Conservation (phyloP, 35 echinoderm and acorn worm species). For the Heliocidaris erythrogramma region DNA sequence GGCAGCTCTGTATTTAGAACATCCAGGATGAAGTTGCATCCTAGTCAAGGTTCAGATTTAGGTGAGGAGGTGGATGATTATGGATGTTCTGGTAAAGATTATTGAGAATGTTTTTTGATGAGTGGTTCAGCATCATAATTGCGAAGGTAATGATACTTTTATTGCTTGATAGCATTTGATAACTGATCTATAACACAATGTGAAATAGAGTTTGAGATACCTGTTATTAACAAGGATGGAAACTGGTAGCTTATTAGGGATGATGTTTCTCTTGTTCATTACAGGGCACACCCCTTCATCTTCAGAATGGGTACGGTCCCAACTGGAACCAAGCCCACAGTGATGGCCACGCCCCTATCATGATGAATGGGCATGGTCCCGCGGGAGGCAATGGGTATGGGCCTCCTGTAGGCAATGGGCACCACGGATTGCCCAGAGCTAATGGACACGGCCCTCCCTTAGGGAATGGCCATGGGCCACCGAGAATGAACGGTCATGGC, state of each 20-base stretch:
- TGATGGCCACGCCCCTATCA: background rate
- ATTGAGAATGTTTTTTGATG: no score
- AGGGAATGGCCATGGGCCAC: conserved; percentile 31
- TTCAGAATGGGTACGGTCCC: background rate
- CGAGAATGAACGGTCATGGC: background rate
- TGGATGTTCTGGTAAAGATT: no score
- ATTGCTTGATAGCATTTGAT: no score
- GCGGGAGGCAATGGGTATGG: conserved; percentile 7
- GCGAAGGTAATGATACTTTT: no score
- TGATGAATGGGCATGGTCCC: conserved; percentile 10
- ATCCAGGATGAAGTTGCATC: no score
- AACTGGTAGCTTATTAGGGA: background rate
- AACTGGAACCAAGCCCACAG: conserved; percentile 1
- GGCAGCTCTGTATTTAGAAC: no score
- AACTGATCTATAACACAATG: no score
- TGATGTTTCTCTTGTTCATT: background rate
- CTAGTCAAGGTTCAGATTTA: no score
- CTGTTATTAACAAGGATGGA: no score
- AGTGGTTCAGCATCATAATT: no score
- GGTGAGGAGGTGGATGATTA: no score
- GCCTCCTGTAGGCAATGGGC: background rate
- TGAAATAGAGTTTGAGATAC: no score
- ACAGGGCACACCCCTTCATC: conserved; percentile 16
- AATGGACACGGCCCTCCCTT: background rate
- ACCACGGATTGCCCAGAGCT: background rate